phyloP scores from a whole-genome alignment of 2,888 invertebrate genomes.

The Bruchidius siliquastri region DNA sequence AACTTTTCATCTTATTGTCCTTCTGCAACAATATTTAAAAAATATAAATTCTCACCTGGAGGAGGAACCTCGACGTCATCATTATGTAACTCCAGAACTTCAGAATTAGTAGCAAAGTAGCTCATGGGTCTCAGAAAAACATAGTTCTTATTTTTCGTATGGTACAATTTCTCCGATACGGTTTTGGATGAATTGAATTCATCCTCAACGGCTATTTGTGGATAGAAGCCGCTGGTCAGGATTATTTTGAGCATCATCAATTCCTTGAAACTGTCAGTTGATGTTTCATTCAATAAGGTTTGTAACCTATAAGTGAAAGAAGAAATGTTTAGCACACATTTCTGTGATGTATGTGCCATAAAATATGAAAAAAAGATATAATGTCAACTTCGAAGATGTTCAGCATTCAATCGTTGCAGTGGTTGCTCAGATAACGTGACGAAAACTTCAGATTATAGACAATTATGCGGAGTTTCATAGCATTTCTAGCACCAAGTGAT shows the following conservation, averaged over 20 bases:
- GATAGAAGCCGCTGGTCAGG: slow-evolving; percentile 88
- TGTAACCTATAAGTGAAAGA: slow-evolving; percentile 33
- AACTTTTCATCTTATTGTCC: too few relatives aligned
- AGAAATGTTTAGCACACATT: not conserved
- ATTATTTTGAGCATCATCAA: slow-evolving; percentile 72
- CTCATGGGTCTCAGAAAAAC: slow-evolving; percentile 87
- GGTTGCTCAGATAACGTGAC: too few relatives aligned
- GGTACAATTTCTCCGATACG: slow-evolving; percentile 74
- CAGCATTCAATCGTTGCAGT: too few relatives aligned
- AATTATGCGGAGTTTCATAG: too few relatives aligned
- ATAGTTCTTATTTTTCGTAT: slow-evolving; percentile 83
- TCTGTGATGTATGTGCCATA: too few relatives aligned
- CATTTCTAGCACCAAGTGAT: too few relatives aligned
- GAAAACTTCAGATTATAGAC: too few relatives aligned
- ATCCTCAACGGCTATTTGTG: slow-evolving; percentile 92
- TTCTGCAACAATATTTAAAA: too few relatives aligned
- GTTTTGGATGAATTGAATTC: slow-evolving; percentile 89
- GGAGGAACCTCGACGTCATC: slow-evolving; percentile 67
- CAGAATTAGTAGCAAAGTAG: slow-evolving; percentile 78
- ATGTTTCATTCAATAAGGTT: slow-evolving; percentile 59
- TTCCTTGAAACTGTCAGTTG: slow-evolving; percentile 62
- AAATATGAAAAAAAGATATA: too few relatives aligned
- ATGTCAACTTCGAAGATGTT: too few relatives aligned
- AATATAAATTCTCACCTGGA: slow-evolving; percentile 28
- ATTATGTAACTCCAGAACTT: slow-evolving; percentile 71